Conservation (phyloP, 2,113 vertebrate genomes). For the Arothron firmamentum region DNA sequence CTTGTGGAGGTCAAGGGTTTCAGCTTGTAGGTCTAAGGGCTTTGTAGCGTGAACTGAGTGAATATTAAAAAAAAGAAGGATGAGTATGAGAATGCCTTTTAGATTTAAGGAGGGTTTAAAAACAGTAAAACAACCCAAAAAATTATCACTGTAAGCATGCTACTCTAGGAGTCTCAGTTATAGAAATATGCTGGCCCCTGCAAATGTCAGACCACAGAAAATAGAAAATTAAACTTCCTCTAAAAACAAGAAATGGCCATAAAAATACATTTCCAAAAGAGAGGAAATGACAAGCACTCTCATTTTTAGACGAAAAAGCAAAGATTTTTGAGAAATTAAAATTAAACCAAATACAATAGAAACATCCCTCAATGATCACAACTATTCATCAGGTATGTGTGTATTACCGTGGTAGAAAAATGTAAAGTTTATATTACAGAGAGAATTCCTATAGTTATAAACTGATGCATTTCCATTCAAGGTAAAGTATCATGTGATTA, state of each 20-base stretch:
- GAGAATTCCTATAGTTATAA: too few relatives aligned
- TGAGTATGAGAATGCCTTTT: neutral
- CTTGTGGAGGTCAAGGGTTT: slow-evolving; percentile 83
- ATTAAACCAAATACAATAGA: too few relatives aligned
- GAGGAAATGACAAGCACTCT: slow-evolving; percentile 28
- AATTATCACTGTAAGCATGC: neutral
- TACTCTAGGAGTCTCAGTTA: neutral
- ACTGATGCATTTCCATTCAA: too few relatives aligned
- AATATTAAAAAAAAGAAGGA: neutral
- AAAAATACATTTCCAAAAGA: slow-evolving; percentile 24
- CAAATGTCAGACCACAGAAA: neutral
- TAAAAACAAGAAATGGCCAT: slow-evolving; percentile 6
- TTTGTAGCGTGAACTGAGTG: slow-evolving; percentile 47
- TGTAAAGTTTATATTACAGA: too few relatives aligned
- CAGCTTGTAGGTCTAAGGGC: slow-evolving; percentile 36
- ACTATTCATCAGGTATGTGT: too few relatives aligned
- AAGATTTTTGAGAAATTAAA: too few relatives aligned
- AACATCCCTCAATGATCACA: too few relatives aligned
- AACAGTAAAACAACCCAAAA: too few relatives aligned
- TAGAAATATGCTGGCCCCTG: slow-evolving; percentile 7
- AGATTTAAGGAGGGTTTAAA: too few relatives aligned
- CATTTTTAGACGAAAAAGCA: slow-evolving; percentile 12
- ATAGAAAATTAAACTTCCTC: slow-evolving; percentile 1
- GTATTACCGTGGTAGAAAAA: too few relatives aligned
- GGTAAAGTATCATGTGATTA: too few relatives aligned